Evolutionary conservation across 2,113 vertebrate genomes (phyloP), one percentile per base, ranked within the genome.

Genomic region (Aleadryas rufinucha): DNA sequence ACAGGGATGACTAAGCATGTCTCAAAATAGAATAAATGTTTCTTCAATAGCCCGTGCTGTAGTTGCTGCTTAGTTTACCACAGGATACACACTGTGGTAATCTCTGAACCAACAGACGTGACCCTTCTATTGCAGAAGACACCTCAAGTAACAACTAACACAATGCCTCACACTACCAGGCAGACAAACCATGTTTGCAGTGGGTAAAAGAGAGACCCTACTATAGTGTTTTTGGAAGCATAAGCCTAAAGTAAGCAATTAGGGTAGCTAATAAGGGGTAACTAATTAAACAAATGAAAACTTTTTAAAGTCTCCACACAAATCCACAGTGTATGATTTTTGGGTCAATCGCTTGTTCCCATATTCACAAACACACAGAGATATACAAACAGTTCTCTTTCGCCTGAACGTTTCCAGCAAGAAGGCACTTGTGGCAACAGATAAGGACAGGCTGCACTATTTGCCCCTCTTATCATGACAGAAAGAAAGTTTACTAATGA

Each of bases 21-120:
- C 95, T 77, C 83, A 86, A 94, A 97, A 95, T 76, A 96, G 54
- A 94, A 71, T 21, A 72, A 75, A 84, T 4, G 31, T 65, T 91
- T 87, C 87, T 69, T 54, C 77, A 89, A 63, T 72, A 63, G 86
- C 68, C 61, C 16, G 2, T 28, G 66, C 54, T 45, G 45, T 50
- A 65, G 41, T 1, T 50, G 45, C 37, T 0, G 0, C 37, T 75
- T 76, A 93, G 65, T n/a, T 80, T 75, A 90, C 23, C 53, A 49
- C 37, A 89, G 65, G 35, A 56, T 41, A 65, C 8, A 52, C 18
- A 35, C 28, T 52, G 56, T 10, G 41, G 76, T 56, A 78, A 86
- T 52, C 71, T 52, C 75, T 77, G 39, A 91, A 93, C 37, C 37
- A 89, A 83, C 23, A 77, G 27, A 65, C 4, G 2, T 6, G n/a